Conservation (phyloP, 1,140 invertebrate species). For the Dolichoris vasculosae region DNA sequence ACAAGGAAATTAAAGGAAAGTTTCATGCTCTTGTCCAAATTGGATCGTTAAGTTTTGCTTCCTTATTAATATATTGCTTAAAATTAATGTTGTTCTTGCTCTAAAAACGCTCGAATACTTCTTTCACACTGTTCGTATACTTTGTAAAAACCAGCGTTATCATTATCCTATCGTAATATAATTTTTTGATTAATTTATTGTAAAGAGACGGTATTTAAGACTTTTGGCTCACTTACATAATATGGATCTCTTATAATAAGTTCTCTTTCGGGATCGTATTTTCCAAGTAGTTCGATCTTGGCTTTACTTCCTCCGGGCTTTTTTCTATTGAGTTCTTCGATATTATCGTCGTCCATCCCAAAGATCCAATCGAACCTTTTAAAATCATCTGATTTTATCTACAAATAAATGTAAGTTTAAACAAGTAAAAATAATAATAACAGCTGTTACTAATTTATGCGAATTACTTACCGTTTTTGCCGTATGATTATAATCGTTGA, state of each 20-base stretch:
- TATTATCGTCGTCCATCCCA: conserved; percentile 93
- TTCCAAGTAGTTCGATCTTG: conserved; percentile 84
- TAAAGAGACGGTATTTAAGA: not conserved
- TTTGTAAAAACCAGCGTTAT: conserved; percentile 80
- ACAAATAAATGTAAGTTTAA: conserved; percentile 46
- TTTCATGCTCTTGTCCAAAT: not conserved
- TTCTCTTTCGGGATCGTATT: conserved; percentile 85
- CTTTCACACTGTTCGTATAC: conserved; percentile 82
- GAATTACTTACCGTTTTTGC: conserved; percentile 84
- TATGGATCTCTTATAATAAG: conserved; percentile 91
- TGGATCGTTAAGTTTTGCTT: not conserved
- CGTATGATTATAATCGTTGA: conserved; percentile 82
- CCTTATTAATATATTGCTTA: not conserved
- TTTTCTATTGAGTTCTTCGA: conserved; percentile 79
- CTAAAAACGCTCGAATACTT: conserved; percentile 79
- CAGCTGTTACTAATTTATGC: not conserved
- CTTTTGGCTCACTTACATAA: conserved; percentile 78
- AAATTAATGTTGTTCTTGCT: conserved; percentile 45
- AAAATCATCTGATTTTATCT: conserved; percentile 85
- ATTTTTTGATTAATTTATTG: not conserved
- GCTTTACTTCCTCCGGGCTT: conserved; percentile 80
- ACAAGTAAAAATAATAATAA: not conserved
- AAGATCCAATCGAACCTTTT: conserved; percentile 89
- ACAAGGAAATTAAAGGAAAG: not conserved
- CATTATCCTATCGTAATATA: conserved; percentile 73